Evolutionary conservation across 1,140 invertebrate genomes (phyloP).

Genomic region (Frieseomelitta varia): DNA sequence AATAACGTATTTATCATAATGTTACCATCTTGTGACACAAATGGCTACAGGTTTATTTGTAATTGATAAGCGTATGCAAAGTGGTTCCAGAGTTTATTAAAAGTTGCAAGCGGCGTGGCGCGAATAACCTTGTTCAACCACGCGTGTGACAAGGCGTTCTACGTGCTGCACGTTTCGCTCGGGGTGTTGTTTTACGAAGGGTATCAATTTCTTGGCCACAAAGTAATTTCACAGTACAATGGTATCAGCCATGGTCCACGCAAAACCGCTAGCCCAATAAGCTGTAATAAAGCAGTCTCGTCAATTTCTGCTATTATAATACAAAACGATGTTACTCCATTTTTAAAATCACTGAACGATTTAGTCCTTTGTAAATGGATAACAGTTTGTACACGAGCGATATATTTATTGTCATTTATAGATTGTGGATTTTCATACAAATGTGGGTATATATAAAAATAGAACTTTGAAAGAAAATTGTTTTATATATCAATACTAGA

Average conservation of each 20-base stretch:
- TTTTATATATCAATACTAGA: too few species aligned
- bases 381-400: background rate
- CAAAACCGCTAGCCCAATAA: constrained; percentile 2
- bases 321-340: background rate
- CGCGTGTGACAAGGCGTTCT: background rate
- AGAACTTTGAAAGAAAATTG: too few species aligned
- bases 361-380: background rate
- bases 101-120: background rate
- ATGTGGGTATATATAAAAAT: too few species aligned
- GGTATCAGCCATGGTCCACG: background rate
- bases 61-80: background rate
- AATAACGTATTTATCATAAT: background rate
- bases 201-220: constrained; percentile 40
- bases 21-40: background rate
- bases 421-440: too few species aligned
- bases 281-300: background rate
- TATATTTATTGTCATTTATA: background rate
- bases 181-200: constrained; percentile 14
- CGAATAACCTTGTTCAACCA: constrained; percentile 25
- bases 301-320: background rate
- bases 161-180: background rate
- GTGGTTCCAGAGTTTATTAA: background rate
- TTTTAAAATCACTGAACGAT: background rate
- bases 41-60: background rate
- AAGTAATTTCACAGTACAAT: constrained; percentile 51